These are phyloP conservation scores for Orchestes rusci DNA, from an alignment of 2,888 invertebrate genomes.

Conservation along the genomic window DNA sequence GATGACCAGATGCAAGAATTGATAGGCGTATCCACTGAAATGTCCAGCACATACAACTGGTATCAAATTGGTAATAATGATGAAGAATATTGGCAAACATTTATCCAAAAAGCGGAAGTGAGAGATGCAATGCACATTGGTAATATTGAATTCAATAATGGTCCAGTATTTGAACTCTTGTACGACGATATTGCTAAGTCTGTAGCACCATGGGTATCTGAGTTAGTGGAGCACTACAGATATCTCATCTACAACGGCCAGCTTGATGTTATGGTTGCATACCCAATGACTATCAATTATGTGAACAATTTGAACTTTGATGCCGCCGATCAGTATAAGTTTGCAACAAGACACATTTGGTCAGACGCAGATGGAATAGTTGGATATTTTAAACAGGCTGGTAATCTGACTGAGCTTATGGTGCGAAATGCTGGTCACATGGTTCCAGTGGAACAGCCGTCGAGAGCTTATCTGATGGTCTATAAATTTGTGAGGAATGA, in stretches of 20 bases:
- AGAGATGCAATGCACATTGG: slow-evolving; percentile 21
- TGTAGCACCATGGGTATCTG: slow-evolving; percentile 38
- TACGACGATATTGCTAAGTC: slow-evolving; percentile 50
- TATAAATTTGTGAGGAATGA: slow-evolving; percentile 29
- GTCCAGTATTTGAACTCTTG: slow-evolving; percentile 9
- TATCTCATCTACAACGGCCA: slow-evolving; percentile 82
- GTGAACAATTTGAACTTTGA: slow-evolving; percentile 56
- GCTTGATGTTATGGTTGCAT: slow-evolving; percentile 80
- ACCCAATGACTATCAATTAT: slow-evolving; percentile 73
- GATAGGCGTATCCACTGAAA: not conserved
- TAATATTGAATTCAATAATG: slow-evolving; percentile 4
- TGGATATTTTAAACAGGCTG: slow-evolving; percentile 63
- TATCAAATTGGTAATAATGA: slow-evolving; percentile 43
- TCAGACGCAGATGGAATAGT: slow-evolving; percentile 57
- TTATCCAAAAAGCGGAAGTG: slow-evolving; percentile 7
- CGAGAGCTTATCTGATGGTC: slow-evolving; percentile 64
- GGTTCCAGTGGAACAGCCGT: slow-evolving; percentile 72
- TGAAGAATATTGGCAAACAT: slow-evolving; percentile 9
- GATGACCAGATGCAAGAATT: slow-evolving; percentile 1
- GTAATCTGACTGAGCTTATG: slow-evolving; percentile 62
- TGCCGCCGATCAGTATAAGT: slow-evolving; percentile 55
- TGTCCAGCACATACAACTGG: slow-evolving; percentile 55
- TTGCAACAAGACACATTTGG: slow-evolving; percentile 60
- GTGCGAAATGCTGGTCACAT: slow-evolving; percentile 74
- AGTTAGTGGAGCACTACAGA: slow-evolving; percentile 56